These are phyloP conservation scores for Allygus modestus DNA, from an alignment of 2,888 invertebrate genomes.

Conservation along the genomic window DNA sequence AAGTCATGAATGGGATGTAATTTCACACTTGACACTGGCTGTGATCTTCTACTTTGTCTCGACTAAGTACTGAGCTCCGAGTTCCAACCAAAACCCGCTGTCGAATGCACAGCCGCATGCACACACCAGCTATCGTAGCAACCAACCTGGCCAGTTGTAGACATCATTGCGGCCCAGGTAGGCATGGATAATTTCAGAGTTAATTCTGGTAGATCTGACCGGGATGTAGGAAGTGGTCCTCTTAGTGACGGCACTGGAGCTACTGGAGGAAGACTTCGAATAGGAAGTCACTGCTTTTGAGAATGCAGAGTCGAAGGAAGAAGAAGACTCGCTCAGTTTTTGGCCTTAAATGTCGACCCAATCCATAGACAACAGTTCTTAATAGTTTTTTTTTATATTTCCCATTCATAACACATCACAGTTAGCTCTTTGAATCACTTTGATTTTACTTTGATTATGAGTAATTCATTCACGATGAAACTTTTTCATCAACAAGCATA, in stretches of 20 bases:
- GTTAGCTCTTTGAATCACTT: neutral
- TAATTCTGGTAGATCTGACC: conserved; percentile 36
- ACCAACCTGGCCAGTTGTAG: conserved; percentile 55
- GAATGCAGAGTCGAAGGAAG: conserved; percentile 31
- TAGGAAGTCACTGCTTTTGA: conserved; percentile 52
- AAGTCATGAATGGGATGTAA: too few species aligned
- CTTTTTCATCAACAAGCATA: neutral
- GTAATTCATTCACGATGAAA: neutral
- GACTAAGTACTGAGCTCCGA: neutral
- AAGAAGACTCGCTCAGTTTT: conserved; percentile 39
- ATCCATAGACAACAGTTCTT: conserved; percentile 32
- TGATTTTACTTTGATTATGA: neutral
- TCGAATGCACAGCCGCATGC: neutral
- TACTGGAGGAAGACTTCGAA: neutral
- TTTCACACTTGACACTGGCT: too few species aligned
- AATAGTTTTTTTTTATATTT: neutral
- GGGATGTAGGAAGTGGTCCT: conserved; percentile 51
- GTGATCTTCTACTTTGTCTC: neutral
- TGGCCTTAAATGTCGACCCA: conserved; percentile 47
- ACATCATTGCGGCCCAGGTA: conserved; percentile 48
- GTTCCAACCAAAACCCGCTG: neutral
- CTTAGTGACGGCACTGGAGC: conserved; percentile 7
- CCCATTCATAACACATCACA: conserved; percentile 10
- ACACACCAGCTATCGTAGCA: conserved; percentile 35
- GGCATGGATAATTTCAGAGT: conserved; percentile 48